Evolutionary conservation across 2,797 vertebrate species (phyloP).

Genomic region (Masticophis lateralis): DNA sequence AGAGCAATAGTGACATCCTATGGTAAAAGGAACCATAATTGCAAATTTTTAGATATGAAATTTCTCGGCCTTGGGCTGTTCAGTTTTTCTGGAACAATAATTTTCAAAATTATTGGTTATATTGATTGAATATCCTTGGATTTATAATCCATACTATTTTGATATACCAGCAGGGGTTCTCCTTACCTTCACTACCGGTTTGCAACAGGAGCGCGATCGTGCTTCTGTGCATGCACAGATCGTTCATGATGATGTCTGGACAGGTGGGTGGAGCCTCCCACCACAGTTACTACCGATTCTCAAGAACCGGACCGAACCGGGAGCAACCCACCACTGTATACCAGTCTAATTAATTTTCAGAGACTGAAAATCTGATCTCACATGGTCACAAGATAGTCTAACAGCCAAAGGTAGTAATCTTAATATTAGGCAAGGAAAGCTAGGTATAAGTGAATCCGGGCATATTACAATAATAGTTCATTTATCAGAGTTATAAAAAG

Average conservation of each 20-base stretch:
- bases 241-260: too few relatives aligned
- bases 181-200: too few relatives aligned
- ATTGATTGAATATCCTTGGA: not conserved
- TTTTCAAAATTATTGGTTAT: not conserved
- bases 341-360: not conserved
- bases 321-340: too few relatives aligned
- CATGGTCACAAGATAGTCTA: not conserved
- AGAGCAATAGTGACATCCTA: slow-evolving; percentile 34
- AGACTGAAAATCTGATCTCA: not conserved
- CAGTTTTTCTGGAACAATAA: not conserved
- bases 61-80: not conserved
- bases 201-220: too few relatives aligned
- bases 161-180: not conserved
- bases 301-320: too few relatives aligned
- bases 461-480: not conserved
- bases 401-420: not conserved
- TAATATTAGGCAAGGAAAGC: not conserved
- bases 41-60: not conserved
- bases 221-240: too few relatives aligned
- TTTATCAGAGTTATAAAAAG: not conserved
- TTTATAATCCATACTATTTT: not conserved
- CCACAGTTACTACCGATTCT: too few relatives aligned
- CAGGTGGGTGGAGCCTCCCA: too few relatives aligned
- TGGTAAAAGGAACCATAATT: slow-evolving; percentile 5
- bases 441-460: not conserved